These are phyloP conservation scores for Crotalus helleri DNA, from an alignment of 2,113 vertebrate species.

Conservation along the genomic window DNA sequence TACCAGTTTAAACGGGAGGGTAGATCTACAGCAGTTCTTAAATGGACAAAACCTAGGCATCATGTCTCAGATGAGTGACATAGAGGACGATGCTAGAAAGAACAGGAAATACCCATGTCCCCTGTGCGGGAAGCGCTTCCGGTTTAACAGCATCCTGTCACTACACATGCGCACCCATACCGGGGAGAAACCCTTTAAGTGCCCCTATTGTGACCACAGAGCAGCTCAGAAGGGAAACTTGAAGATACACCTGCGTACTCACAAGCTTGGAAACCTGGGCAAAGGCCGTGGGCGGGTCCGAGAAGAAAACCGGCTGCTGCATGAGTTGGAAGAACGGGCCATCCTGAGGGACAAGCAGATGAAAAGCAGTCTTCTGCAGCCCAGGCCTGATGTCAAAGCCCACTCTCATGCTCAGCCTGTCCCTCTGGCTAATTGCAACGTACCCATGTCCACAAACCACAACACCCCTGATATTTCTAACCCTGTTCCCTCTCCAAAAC, in stretches of 20 bases:
- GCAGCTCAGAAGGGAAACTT: slow-evolving; percentile 97
- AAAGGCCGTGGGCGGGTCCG: slow-evolving; percentile 95
- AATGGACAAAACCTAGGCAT: slow-evolving; percentile 98
- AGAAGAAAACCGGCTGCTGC: slow-evolving; percentile 93
- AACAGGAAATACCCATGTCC: slow-evolving; percentile 97
- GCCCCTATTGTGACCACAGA: slow-evolving; percentile 96
- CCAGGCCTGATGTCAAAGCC: slow-evolving; percentile 78
- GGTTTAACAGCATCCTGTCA: slow-evolving; percentile 98
- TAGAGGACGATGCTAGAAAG: slow-evolving; percentile 95
- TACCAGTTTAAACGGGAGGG: slow-evolving; percentile 87
- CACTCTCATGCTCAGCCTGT: slow-evolving; percentile 74
- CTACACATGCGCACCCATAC: slow-evolving; percentile 99
- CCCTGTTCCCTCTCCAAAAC: slow-evolving; percentile 88
- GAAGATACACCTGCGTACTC: slow-evolving; percentile 97
- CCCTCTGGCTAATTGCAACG: slow-evolving; percentile 81
- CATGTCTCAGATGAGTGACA: slow-evolving; percentile 99
- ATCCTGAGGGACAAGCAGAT: slow-evolving; percentile 96
- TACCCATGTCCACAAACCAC: slow-evolving; percentile 79
- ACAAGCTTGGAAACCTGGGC: slow-evolving; percentile 95
- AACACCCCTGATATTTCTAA: slow-evolving; percentile 78
- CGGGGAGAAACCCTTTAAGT: slow-evolving; percentile 98
- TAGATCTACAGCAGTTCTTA: slow-evolving; percentile 96
- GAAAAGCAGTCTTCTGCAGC: slow-evolving; percentile 86
- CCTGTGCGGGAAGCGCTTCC: slow-evolving; percentile 95
- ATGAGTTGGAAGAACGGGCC: slow-evolving; percentile 95